A percentile compares a stretch with the other conserved stretches of the same genome.
Evolutionary conservation across 2,797 vertebrate species (phyloP).

Genomic region (Typhlichthys eigenmanni): DNA sequence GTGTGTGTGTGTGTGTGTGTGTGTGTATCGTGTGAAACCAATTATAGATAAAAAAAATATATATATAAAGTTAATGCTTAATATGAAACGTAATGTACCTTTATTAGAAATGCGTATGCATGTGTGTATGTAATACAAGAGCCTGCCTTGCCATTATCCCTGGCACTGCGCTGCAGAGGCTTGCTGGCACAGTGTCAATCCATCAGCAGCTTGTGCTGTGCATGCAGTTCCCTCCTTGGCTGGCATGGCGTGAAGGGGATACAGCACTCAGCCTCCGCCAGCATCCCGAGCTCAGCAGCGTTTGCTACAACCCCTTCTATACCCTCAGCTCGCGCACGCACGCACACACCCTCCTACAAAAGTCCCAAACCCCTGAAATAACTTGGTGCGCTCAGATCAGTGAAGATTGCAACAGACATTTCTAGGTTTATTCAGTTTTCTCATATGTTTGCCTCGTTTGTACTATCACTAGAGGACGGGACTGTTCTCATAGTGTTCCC

Average conservation of each 20-base stretch:
- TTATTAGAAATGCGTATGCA: constrained; percentile 19
- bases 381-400: constrained; percentile 13
- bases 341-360: neutral
- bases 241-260: constrained; percentile 33
- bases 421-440: no score
- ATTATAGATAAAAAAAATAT: no score
- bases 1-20: no score
- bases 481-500: neutral
- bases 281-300: constrained; percentile 39
- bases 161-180: constrained; percentile 45
- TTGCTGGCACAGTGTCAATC: constrained; percentile 65
- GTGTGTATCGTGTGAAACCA: no score
- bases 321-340: no score
- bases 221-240: constrained; percentile 49
- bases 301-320: constrained; percentile 21
- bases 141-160: constrained; percentile 10
- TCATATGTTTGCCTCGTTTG: neutral
- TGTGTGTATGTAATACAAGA: constrained; percentile 17
- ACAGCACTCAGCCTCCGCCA: constrained; percentile 47
- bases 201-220: constrained; percentile 74
- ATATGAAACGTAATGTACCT: constrained; percentile 1
- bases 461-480: neutral
- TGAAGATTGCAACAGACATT: no score
- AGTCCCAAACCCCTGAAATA: constrained; percentile 30
- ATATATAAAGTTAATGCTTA: neutral